Evolutionary conservation across 2,113 vertebrate genomes (phyloP), one percentile per base, ranked within the genome.

Genomic region (Halichoeres trimaculatus): DNA sequence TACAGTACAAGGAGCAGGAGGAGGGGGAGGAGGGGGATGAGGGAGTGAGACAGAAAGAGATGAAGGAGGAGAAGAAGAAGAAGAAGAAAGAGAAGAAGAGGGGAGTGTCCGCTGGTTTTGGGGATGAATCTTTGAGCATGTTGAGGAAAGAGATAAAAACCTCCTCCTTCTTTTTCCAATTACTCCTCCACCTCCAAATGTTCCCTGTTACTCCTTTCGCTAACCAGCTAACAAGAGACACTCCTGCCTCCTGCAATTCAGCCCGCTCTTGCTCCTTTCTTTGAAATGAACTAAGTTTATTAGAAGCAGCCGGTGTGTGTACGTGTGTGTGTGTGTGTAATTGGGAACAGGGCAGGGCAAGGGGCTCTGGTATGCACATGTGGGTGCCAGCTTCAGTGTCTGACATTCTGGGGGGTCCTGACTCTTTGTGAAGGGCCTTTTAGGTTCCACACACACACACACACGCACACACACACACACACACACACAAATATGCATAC

Each of bases 351-450:
- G 82, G 82, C 75, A 89, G 80, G 72, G 71, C 59, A 76, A 57
- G 80, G 87, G 79, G 77, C 72, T 91, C 86, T 93, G 91, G 91
- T 91, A 90, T 91, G 90, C 94, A 94, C 92, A 94, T 94, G 92
- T 94, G 93, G 85, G 79, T 90, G 88, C 91, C 93, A 94, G 93
- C 89, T 93, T 92, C 51, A 19, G 77, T 76, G 87, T 90, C 86
- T 88, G 76, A 89, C 86, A 86, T 72, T 51, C 75, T 87, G 86
- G 89, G 88, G 90, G 91, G 89, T 89, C 89, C 36, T 71, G 66
- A 75, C 84, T 87, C 47, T 85, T 84, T 81, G 64, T 60, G 79
- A 86, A 84, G 26, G 73, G 47, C 69, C 66, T 47, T 78, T 55
- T 75, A 61, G 64, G 2, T 55, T 8, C 43, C 60, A 67, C 57